Conservation (phyloP, 2,888 invertebrate species). For the Drosophila melanocephala region DNA sequence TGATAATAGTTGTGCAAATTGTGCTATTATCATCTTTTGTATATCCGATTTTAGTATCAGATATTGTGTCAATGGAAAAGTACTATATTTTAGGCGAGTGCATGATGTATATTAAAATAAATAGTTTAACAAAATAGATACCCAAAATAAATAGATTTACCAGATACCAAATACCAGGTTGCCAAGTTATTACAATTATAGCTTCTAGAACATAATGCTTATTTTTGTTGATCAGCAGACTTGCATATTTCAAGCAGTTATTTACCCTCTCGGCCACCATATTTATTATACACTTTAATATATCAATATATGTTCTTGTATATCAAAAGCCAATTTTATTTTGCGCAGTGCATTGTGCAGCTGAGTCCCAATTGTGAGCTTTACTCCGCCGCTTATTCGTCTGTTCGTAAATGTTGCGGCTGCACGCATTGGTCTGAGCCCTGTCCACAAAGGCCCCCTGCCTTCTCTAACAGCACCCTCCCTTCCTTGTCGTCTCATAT, state of each 20-base stretch:
- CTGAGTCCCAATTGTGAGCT: constrained; percentile 24
- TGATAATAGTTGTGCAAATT: not conserved
- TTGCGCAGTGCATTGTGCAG: constrained; percentile 35
- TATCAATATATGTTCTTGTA: not conserved
- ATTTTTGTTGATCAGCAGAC: not conserved
- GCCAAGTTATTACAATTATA: not conserved
- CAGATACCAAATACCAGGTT: not conserved
- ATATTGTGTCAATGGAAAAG: not conserved
- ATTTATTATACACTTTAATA: not conserved
- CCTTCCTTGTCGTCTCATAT: not conserved
- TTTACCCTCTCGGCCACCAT: not conserved
- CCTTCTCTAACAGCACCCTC: not conserved
- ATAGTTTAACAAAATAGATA: not conserved
- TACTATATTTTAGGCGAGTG: not conserved
- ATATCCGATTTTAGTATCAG: not conserved
- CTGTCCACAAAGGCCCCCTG: constrained; percentile 2
- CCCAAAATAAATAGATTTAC: not conserved
- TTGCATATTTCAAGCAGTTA: not conserved
- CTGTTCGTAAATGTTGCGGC: constrained; percentile 66
- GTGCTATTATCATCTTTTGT: not conserved
- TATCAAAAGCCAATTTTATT: not conserved
- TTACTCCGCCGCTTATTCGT: constrained; percentile 33
- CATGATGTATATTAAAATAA: not conserved
- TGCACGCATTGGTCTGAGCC: constrained; percentile 60
- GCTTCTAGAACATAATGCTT: not conserved